Evolutionary conservation across 2,797 vertebrate genomes (phyloP), one percentile per base, ranked within the genome.

Genomic region (Sebastes taczanowskii): DNA sequence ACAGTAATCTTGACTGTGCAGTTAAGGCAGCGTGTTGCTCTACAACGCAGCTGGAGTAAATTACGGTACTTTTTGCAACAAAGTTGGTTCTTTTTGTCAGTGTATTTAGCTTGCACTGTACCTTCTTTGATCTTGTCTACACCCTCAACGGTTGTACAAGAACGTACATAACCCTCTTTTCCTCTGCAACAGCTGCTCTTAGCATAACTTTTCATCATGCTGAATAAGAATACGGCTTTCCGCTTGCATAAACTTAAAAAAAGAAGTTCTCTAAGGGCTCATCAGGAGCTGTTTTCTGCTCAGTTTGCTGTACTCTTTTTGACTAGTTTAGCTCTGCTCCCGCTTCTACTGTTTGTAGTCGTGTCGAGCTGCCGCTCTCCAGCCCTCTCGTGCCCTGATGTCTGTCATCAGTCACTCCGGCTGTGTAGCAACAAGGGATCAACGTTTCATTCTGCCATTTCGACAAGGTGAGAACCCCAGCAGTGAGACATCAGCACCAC

Each of bases 391-490:
- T 78, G 80, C 77, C 73, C 67, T 2, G 9, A 32, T 74, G 79
- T 94, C 95, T 94, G 92, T 96, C 94, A 92, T 91, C 93, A 87
- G 91, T 89, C 89, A 86, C 91, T 94, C 85, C 32, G 81, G 3
- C 78, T 75, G 78, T 91, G 90, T 92, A 91, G 79, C 89, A 92
- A 92, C 88, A 93, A 93, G 89, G 86, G 91, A 91, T 95, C 93
- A 94, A 86, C 89, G 30, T 88, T 88, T 94, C 89, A 85, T 86
- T 89, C 86, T 86, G 56, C 80, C 87, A 81, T 92, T 90, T 88
- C n/a, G 80, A 86, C 84, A 77, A 81, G 78, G 87, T 90, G 92
- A 86, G 91, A 92, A 86, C 71, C 79, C 83, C 84, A 79, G 85
- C 86, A 85, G 55, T 71, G 84, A 88, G 85, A 91, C 76, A 68